Evolutionary conservation across 1,140 invertebrate species (phyloP).

Genomic region (Drosophila ohnishii): DNA sequence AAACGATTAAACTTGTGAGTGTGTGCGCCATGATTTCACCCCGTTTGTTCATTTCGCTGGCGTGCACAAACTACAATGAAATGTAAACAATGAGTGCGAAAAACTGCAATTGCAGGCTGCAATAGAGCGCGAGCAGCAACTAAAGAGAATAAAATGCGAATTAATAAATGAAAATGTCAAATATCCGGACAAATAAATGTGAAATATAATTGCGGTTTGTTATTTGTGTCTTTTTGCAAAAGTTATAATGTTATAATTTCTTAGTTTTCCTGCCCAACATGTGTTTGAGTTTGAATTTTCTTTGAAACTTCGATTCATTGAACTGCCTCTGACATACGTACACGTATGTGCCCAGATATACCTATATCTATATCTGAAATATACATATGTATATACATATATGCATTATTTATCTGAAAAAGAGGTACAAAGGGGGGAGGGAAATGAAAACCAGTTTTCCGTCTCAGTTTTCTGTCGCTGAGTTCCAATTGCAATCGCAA

Average conservation of each 20-base stretch:
- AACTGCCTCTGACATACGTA: slow-evolving; percentile 13
- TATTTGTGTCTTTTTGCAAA: neutral
- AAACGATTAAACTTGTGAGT: neutral
- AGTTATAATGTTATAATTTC: neutral
- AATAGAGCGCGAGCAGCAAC: slow-evolving; percentile 4
- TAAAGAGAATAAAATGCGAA: slow-evolving; percentile 10
- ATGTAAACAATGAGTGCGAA: slow-evolving; percentile 18
- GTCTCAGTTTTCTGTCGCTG: slow-evolving; percentile 28
- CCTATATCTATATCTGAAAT: neutral
- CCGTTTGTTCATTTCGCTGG: slow-evolving; percentile 16
- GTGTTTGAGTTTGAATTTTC: neutral
- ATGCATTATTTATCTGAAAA: slow-evolving; percentile 5
- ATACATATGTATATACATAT: neutral
- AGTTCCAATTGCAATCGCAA: slow-evolving; percentile 60
- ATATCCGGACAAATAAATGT: slow-evolving; percentile 2
- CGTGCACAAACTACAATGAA: slow-evolving; percentile 23
- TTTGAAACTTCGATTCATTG: slow-evolving; percentile 41
- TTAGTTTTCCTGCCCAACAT: neutral
- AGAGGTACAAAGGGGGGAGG: slow-evolving; percentile 2
- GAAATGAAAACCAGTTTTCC: slow-evolving; percentile 40
- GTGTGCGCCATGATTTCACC: slow-evolving; percentile 15
- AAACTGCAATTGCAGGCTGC: slow-evolving; percentile 3
- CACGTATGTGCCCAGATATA: neutral
- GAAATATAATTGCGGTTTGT: neutral
- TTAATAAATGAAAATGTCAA: slow-evolving; percentile 4